These are phyloP conservation scores for Solen grandis DNA, from an alignment of 1,140 invertebrate species.

Conservation along the genomic window DNA sequence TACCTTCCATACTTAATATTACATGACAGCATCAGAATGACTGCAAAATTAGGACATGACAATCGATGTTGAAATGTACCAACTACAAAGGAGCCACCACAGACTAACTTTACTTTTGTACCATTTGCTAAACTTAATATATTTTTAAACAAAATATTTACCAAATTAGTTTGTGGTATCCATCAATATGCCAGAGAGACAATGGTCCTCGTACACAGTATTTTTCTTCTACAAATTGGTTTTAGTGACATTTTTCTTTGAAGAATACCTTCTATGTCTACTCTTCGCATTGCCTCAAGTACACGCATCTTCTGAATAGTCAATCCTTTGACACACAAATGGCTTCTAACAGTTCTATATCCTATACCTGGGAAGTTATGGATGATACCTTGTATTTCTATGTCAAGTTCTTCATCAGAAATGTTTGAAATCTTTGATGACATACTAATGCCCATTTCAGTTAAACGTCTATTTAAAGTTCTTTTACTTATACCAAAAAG, in stretches of 20 bases:
- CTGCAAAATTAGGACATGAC: too few relatives aligned
- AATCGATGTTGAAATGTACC: background rate
- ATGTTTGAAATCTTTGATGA: conserved; percentile 46
- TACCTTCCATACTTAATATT: too few relatives aligned
- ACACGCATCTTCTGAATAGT: conserved; percentile 32
- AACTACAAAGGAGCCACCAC: conserved; percentile 6
- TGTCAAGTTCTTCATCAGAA: conserved; percentile 3
- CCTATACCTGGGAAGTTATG: conserved; percentile 21
- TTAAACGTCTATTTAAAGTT: conserved; percentile 38
- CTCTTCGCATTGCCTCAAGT: conserved; percentile 37
- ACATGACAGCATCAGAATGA: conserved; percentile 2
- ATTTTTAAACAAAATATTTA: conserved; percentile 30
- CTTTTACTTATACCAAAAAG: conserved; percentile 41
- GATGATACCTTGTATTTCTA: background rate
- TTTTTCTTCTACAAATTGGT: conserved; percentile 32
- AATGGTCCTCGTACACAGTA: conserved; percentile 32
- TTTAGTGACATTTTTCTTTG: conserved; percentile 33
- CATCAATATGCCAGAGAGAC: conserved; percentile 42
- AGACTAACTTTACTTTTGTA: too few relatives aligned
- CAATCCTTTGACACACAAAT: conserved; percentile 31
- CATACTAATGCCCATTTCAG: conserved; percentile 25
- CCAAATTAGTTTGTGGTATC: conserved; percentile 42
- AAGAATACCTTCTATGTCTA: conserved; percentile 40
- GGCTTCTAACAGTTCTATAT: conserved; percentile 36
- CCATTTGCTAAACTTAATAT: conserved; percentile 16